Evolutionary conservation across 2,797 vertebrate genomes (phyloP), one percentile per base, ranked within the genome.

Genomic region (Leptoclinus maculatus): DNA sequence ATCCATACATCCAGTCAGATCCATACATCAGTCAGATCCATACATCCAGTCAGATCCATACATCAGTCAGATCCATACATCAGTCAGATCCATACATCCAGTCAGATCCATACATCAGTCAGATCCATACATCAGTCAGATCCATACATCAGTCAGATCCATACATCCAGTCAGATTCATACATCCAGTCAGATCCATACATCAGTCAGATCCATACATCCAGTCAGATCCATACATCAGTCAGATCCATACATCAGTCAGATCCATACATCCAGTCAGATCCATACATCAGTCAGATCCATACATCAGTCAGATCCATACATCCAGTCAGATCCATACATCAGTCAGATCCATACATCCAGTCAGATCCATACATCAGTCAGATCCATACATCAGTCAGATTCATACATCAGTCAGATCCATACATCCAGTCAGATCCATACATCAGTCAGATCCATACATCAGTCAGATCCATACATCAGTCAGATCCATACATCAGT

Each of bases 291-390:
- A n/a, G n/a, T n/a, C n/a, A n/a, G n/a, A n/a, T n/a, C n/a, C n/a
- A n/a, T n/a, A n/a, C n/a, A n/a, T n/a, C n/a, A n/a, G n/a, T n/a
- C n/a, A n/a, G n/a, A n/a, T n/a, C n/a, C n/a, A n/a, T n/a, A n/a
- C 13, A 7, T 51, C 38, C 25, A n/a, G 29, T 77, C 38, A 45
- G 34, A 70, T 34, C 66, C n/a, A 34, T 34, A 34, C 32, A 34
- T 51, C 32, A n/a, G n/a, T n/a, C n/a, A n/a, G n/a, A n/a, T n/a
- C n/a, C n/a, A n/a, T n/a, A n/a, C 13, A 7, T 51, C 38, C 25
- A n/a, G 29, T 77, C 38, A 45, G 34, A 70, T 34, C 66, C n/a
- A 34, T 34, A 34, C 32, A 34, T 51, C 25, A n/a, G 29, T 77
- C 38, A 45, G 34, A 70, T 34, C 66, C n/a, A 34, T 34, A 34